Base-by-base conservation (phyloP, 2,888 invertebrate genomes). In the Oxycera nigricornis region DNA sequence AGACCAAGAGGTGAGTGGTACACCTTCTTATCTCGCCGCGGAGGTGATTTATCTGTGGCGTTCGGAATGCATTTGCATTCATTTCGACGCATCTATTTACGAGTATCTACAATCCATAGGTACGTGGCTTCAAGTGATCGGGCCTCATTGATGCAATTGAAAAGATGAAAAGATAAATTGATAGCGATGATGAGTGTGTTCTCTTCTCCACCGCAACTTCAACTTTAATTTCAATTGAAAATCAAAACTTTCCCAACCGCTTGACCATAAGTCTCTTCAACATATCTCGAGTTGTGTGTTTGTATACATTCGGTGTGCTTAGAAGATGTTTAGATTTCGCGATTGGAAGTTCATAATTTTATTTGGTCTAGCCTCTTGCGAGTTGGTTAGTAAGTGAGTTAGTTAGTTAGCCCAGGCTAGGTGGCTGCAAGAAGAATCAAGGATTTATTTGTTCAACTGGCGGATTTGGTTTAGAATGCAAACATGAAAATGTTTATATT, bases 251-350 rank as follows among this genome's bases (percentile, higher is more conserved):
- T 59, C 59, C 59, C 30, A 59, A 59, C 28, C 14, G 7, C 24
- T 28, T 59, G 59, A 14, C 59, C 59, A 59, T 24, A 46, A 46
- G 17, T 46, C 14, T 59, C 59, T 30, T 30, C 28, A 59, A 59
- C n/a, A 3, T 30, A 59, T 30, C 30, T 59, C 14, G 30, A 26
- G 14, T 28, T 4, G 20, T 9, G 20, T 28, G 59, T 59, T 59
- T 59, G 30, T 30, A 59, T 28, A 59, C 59, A 59, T 55, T 55
- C 30, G 30, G 59, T 30, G 24, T 14, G 30, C 59, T 59, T 59
- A 59, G 59, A 59, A 59, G 59, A 26, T 59, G 59, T 59, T 59
- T 59, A 26, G 59, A 59, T 59, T n/a, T 59, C 59, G 59, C 59
- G 30, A 59, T n/a, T 59, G 46, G 46, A 59, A 17, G n/a, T 9